Evolutionary conservation across 2,113 vertebrate genomes (phyloP).

Genomic region (Nesoenas mayeri): DNA sequence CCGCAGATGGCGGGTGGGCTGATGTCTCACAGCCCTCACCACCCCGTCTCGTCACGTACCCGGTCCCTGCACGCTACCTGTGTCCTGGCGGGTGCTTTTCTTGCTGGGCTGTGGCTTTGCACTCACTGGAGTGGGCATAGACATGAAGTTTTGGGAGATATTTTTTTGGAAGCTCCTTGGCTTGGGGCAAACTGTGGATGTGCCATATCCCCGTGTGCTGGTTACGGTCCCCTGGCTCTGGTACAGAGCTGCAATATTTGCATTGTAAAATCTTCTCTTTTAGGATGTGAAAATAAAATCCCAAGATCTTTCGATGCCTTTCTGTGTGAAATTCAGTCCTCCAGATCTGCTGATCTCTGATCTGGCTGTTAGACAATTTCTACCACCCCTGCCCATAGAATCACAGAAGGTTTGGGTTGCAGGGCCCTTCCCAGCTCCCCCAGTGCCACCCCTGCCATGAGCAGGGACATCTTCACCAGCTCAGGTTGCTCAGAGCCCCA

Average conservation of each 20-base stretch:
- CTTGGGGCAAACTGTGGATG: background rate
- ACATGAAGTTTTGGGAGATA: background rate
- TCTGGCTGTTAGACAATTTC: background rate
- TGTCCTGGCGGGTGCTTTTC: accelerated
- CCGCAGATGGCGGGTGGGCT: accelerated
- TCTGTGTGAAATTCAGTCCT: background rate
- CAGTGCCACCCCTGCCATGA: background rate
- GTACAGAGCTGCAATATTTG: background rate
- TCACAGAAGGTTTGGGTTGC: background rate
- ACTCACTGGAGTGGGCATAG: accelerated
- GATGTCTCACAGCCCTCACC: background rate
- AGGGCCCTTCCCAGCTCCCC: background rate
- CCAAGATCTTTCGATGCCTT: background rate
- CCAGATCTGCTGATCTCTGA: background rate
- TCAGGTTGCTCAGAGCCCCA: accelerated
- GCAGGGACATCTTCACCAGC: accelerated
- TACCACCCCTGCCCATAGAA: background rate
- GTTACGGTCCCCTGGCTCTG: background rate
- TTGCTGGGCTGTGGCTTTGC: background rate
- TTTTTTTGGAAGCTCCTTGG: background rate
- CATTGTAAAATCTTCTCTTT: background rate
- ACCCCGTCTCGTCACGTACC: accelerated
- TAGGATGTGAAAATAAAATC: background rate
- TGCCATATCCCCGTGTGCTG: background rate
- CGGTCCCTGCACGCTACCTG: background rate